Base-by-base conservation (phyloP, 2,888 invertebrate species). In the Nasonia oneida region DNA sequence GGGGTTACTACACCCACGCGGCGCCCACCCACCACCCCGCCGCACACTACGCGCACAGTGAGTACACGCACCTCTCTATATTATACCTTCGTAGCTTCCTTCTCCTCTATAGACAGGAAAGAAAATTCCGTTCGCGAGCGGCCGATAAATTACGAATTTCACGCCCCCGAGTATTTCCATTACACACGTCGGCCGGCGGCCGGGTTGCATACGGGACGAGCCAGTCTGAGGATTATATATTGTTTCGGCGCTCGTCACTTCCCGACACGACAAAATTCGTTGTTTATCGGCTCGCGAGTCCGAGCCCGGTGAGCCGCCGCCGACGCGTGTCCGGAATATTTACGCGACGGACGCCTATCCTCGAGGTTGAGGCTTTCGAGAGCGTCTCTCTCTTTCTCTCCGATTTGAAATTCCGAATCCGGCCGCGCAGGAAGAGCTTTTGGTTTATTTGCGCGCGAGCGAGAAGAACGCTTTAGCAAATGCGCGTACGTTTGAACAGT, bases 31-130 rank as follows among this genome's bases (percentile, higher is more conserved):
- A 93, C 76, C 93, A 93, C 88, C 93, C 93, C 87, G 92, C 93
- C 81, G 93, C 93, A 81, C 93, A 93, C 90, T 93, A 93, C 89
- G 93, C 93, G 87, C 93, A 93, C 92, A 93, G 93, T 93, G 87
- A 93, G 93, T 93, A 87, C 81, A 42, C 8, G 18, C 4, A 3
- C 2, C 18, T 81, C 67, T 75, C 6, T 39, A 4, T 14, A 12
- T 77, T 23, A 23, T 18, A 42, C 50, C 42, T 61, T 0, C 10
- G 3, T 18, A 5, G 70, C 33, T 70, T 37, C 15, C 33, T 47
- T 50, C 39, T 6, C 12, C 23, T 12, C 10, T 12, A 29, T 42
- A 42, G 8, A 42, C 10, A 14, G 29, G 3, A 29, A 67, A 0
- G 67, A n/a, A 33, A 61, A 50, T 85, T 77, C 85, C 18, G 15